A percentile compares a stretch with the other conserved stretches of the same genome.
Evolutionary conservation across 30 jellyfish, hydroid and myxozoan genomes (phyloP).

Genomic region (Aurelia aurita complex sp. Pacific): DNA sequence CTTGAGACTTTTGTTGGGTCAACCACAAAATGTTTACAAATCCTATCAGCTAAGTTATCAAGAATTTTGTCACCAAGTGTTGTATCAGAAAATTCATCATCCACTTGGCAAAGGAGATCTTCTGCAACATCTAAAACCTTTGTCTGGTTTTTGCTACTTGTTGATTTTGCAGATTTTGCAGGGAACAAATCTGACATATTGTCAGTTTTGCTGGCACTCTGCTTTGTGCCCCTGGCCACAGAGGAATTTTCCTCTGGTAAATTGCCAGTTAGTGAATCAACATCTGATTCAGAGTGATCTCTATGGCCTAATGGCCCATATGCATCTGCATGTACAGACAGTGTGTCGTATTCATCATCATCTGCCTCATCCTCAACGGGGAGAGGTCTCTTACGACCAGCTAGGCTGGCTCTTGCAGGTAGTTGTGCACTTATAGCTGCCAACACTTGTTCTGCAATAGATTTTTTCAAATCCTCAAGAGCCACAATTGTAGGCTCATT

Average conservation of each 20-base stretch:
- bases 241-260: neutral
- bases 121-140: slow-evolving; percentile 1
- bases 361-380: neutral
- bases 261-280: neutral
- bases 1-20: too few species aligned
- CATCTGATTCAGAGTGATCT: too few species aligned
- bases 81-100: neutral
- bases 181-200: slow-evolving; percentile 18
- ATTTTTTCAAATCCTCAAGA: slow-evolving; percentile 6
- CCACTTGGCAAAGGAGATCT: slow-evolving; percentile 14
- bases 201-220: slow-evolving; percentile 11
- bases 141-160: neutral
- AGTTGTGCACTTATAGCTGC: neutral
- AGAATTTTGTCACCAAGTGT: neutral
- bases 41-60: too few species aligned
- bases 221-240: slow-evolving; percentile 5
- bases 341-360: slow-evolving; percentile 8
- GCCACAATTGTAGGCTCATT: slow-evolving; percentile 1
- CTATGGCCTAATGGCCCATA: neutral
- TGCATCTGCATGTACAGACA: slow-evolving; percentile 12
- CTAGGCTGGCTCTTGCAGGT: neutral
- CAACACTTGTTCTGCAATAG: slow-evolving; percentile 5
- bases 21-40: too few species aligned
- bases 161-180: neutral
- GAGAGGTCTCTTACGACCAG: slow-evolving; percentile 1